These are phyloP conservation scores for Agrilus cyanescens DNA, from an alignment of 2,888 invertebrate genomes.

Conservation along the genomic window DNA sequence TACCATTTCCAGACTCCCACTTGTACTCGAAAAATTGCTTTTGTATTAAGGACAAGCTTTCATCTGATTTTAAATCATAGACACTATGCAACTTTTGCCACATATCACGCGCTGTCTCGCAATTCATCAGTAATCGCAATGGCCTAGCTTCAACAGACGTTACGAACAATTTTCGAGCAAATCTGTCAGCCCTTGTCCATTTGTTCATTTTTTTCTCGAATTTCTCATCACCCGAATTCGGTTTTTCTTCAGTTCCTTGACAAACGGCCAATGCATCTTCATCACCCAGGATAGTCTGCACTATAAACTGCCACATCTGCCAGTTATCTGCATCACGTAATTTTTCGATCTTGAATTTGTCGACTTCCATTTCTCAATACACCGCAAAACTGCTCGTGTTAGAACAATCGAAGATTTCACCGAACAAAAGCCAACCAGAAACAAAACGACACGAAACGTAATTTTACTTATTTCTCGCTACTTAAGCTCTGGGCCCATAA, in stretches of 20 bases:
- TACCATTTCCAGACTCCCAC: slow-evolving; percentile 9
- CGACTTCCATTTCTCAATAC: not conserved
- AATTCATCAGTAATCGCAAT: slow-evolving; percentile 11
- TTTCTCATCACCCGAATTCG: not conserved
- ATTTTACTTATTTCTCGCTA: too few species aligned
- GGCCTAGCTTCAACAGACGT: slow-evolving; percentile 15
- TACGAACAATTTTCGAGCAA: slow-evolving; percentile 15
- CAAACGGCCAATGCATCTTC: slow-evolving; percentile 10
- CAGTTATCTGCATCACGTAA: slow-evolving; percentile 16
- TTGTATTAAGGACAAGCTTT: slow-evolving; percentile 14
- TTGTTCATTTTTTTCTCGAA: slow-evolving; percentile 1
- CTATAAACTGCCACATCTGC: too few species aligned
- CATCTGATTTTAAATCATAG: slow-evolving; percentile 16
- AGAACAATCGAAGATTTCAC: too few species aligned
- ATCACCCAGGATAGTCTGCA: slow-evolving; percentile 11
- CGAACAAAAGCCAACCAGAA: too few species aligned
- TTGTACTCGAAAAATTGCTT: slow-evolving; percentile 18
- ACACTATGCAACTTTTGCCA: slow-evolving; percentile 16
- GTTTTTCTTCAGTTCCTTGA: slow-evolving; percentile 7
- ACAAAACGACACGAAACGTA: too few species aligned
- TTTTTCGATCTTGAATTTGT: slow-evolving; percentile 14
- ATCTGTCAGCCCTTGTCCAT: slow-evolving; percentile 13
- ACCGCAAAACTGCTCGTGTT: not conserved
- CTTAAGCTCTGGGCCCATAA: too few species aligned
- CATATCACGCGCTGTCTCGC: slow-evolving; percentile 13